A percentile compares a stretch with the other conserved stretches of the same genome.
phyloP scores from a whole-genome alignment of 2,888 invertebrate genomes.

The Atrina japonica region DNA sequence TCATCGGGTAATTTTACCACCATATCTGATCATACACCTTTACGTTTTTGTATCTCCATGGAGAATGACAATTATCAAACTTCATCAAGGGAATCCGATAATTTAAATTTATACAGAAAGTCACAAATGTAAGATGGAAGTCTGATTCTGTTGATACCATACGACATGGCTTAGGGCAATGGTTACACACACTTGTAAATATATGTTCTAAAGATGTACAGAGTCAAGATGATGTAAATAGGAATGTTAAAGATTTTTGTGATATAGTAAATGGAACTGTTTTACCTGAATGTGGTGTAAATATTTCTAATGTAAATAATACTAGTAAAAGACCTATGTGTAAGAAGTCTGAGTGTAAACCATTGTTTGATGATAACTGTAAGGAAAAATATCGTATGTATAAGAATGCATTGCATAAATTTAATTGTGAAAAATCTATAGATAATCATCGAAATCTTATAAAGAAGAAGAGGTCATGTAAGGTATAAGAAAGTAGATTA shows the following conservation, averaged over 20 bases:
- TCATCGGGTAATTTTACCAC: too few relatives aligned
- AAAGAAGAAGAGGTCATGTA: too few relatives aligned
- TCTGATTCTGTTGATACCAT: background rate
- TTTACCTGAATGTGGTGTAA: constrained; percentile 12
- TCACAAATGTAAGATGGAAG: background rate
- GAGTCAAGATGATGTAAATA: constrained; percentile 4
- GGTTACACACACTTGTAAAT: background rate
- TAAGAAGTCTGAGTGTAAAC: background rate
- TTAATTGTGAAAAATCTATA: too few relatives aligned
- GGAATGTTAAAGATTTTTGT: constrained; percentile 5
- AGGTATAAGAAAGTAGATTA: too few relatives aligned
- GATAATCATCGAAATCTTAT: too few relatives aligned
- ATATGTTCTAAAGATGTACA: background rate
- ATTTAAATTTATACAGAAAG: background rate
- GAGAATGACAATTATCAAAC: background rate
- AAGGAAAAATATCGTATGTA: background rate
- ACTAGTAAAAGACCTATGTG: background rate
- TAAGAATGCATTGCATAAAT: too few relatives aligned
- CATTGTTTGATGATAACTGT: background rate
- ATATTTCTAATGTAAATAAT: background rate
- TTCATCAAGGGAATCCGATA: background rate
- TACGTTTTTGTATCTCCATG: background rate
- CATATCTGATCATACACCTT: too few relatives aligned
- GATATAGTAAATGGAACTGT: constrained; percentile 3
- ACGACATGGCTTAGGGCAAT: background rate